These are phyloP conservation scores for Meloe dianella DNA, from an alignment of 2,888 invertebrate genomes.

Conservation along the genomic window DNA sequence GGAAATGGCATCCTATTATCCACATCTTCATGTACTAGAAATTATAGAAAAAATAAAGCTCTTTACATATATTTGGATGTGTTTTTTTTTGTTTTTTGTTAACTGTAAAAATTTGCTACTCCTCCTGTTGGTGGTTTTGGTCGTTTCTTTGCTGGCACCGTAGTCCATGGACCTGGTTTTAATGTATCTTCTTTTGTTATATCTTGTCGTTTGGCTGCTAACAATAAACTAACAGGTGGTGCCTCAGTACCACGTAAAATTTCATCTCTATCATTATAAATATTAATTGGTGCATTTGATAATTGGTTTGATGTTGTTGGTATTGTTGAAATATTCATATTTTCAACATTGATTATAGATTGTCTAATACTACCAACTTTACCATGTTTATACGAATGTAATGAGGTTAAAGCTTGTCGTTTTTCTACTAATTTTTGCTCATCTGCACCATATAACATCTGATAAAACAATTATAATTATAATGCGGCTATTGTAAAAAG, in stretches of 20 bases:
- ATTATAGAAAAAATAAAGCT: constrained; percentile 26
- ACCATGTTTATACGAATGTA: constrained; percentile 71
- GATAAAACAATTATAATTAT: constrained; percentile 31
- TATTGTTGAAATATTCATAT: constrained; percentile 21
- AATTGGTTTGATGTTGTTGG: constrained; percentile 37
- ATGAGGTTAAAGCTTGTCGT: constrained; percentile 76
- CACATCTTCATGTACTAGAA: constrained; percentile 70
- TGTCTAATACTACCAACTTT: constrained; percentile 61
- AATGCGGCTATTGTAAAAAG: neutral
- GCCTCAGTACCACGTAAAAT: constrained; percentile 49
- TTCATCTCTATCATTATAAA: constrained; percentile 58
- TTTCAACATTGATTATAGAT: neutral
- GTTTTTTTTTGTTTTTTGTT: constrained; percentile 12
- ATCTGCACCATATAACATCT: constrained; percentile 69
- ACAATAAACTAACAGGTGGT: constrained; percentile 63
- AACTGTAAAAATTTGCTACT: constrained; percentile 60
- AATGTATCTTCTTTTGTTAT: constrained; percentile 72
- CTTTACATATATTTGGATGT: too few species aligned
- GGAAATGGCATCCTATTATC: constrained; percentile 54
- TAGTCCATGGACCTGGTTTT: constrained; percentile 75
- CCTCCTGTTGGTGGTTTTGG: constrained; percentile 45
- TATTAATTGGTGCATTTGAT: constrained; percentile 51
- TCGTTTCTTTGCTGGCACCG: constrained; percentile 55
- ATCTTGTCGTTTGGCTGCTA: constrained; percentile 63
- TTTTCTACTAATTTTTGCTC: constrained; percentile 68